Base-by-base conservation (phyloP, 1,140 invertebrate species). In the Neelides sp. region DNA sequence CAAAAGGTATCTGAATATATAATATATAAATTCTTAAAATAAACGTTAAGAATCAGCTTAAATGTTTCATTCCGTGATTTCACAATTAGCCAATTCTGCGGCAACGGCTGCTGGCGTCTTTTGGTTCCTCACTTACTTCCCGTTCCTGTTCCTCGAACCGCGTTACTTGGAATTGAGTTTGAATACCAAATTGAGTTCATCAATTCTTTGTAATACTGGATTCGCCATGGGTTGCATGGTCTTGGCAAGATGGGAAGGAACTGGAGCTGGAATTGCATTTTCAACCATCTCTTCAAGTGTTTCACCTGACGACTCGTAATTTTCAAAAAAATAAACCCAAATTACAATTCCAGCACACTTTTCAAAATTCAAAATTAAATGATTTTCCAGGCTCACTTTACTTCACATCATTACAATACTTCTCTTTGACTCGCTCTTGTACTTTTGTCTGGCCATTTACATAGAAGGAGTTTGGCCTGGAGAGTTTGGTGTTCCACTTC, bases 111-210 rank as follows among this genome's bases (percentile, higher is more conserved):
- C 73, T 15, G 73, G 75, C 28, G 66, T 84, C 13, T 64, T 82
- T 32, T 88, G 81, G 75, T 85, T 87, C 58, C 61, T 83, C 4
- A 68, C 75, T 1, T 84, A 82, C 57, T 67, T 81, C 12, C 83
- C 83, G 4, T 83, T 79, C 59, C 70, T 76, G 43, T 74, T 85
- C 52, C 65, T 84, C 15, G 65, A 72, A 15, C 65, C 68, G 1
- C 73, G 73, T 43, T 86, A 85, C 52, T 50, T 58, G 22, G 54
- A 42, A 17, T 24, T 57, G 17, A 20, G 26, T 15, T n/a, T n/a
- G n/a, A n/a, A n/a, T n/a, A n/a, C n/a, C n/a, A n/a, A 46, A 46
- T 28, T 46, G 3, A 4, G 4, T 4, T 3, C 26, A 17, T 8
- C 26, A 12, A 17, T 46, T 28, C 10, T 46, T 12, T 30, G 43